phyloP scores from a whole-genome alignment of 2,888 invertebrate genomes.

The Nomada ruficornis region DNA sequence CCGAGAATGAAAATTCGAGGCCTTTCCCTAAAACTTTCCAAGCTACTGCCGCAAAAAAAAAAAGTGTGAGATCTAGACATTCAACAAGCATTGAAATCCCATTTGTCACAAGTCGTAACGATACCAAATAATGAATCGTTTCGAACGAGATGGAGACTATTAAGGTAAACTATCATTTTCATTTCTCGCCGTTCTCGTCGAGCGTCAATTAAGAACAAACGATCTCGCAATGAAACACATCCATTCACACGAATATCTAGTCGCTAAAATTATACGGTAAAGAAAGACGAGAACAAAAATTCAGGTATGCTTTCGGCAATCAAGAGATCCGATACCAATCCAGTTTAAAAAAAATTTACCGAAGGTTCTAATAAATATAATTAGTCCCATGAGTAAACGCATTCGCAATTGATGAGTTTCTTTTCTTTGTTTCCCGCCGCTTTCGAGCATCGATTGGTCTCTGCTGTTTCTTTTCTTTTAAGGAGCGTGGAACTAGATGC shows the following conservation, averaged over 20 bases:
- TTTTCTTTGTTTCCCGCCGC: background rate
- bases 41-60: background rate
- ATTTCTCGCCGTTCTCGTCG: background rate
- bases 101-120: conserved; percentile 40
- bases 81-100: conserved; percentile 17
- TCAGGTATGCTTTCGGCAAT: background rate
- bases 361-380: conserved; percentile 8
- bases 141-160: background rate
- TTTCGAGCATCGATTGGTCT: conserved; percentile 23
- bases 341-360: background rate
- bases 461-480: background rate
- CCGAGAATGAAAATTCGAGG: conserved; percentile 47
- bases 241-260: background rate
- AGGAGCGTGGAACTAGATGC: conserved; percentile 15
- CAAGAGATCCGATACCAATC: background rate
- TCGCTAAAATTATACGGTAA: conserved; percentile 1
- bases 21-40: conserved; percentile 23
- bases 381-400: conserved; percentile 23
- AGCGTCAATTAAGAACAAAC: conserved; percentile 13
- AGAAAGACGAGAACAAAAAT: background rate
- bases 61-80: conserved; percentile 11
- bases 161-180: background rate
- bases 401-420: conserved; percentile 3
- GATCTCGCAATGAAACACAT: conserved; percentile 9
- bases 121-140: conserved; percentile 22